Conservation (phyloP, 2,797 vertebrate genomes). For the Saguinus oedipus region DNA sequence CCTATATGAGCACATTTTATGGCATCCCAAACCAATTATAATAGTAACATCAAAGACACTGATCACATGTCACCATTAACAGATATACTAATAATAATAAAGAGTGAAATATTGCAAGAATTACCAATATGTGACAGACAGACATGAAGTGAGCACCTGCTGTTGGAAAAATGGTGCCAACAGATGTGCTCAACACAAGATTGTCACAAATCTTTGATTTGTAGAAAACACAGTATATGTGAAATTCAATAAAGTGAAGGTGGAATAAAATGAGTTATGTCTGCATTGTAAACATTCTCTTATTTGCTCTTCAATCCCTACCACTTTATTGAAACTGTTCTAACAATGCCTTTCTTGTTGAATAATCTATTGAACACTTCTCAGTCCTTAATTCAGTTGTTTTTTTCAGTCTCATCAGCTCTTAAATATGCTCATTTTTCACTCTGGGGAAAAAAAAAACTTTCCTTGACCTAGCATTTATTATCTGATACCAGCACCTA, state of each 20-base stretch:
- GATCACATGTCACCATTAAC: not conserved
- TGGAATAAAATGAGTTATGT: not conserved
- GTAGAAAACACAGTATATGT: not conserved
- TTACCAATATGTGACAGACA: not conserved
- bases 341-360: not conserved
- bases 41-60: not conserved
- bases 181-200: not conserved
- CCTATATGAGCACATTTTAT: not conserved
- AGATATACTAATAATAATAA: not conserved
- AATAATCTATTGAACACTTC: not conserved
- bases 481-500: not conserved
- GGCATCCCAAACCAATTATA: not conserved
- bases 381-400: not conserved
- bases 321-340: not conserved
- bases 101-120: not conserved
- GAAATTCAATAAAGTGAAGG: not conserved
- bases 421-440: conserved; percentile 42
- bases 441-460: not conserved
- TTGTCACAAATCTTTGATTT: not conserved
- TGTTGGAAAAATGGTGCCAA: not conserved
- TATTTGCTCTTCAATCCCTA: not conserved
- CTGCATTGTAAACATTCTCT: not conserved
- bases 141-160: not conserved
- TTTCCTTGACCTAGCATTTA: not conserved
- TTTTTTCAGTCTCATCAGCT: not conserved